phyloP scores from a whole-genome alignment of 2,797 vertebrate species.

The Parotocinclus haroldoi region DNA sequence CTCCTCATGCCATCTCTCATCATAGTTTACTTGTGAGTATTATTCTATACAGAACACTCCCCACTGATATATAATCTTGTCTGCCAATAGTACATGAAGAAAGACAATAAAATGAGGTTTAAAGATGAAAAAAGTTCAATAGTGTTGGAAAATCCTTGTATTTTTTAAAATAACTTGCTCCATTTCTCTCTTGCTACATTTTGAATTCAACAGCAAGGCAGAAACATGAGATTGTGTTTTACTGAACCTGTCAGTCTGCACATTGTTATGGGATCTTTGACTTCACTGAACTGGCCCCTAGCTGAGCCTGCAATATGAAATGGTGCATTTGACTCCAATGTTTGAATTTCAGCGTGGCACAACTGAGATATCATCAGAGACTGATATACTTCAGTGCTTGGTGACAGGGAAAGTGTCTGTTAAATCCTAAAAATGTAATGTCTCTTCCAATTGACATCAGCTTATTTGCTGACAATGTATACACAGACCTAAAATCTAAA shows the following conservation, averaged over 20 bases:
- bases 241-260: constrained; percentile 49
- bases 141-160: constrained; percentile 21
- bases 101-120: constrained; percentile 51
- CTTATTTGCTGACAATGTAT: constrained; percentile 42
- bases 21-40: constrained; percentile 59
- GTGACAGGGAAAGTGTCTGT: constrained; percentile 4
- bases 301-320: constrained; percentile 27
- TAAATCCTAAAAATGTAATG: not conserved
- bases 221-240: constrained; percentile 49
- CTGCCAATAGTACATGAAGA: constrained; percentile 64
- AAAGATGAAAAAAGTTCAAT: constrained; percentile 30
- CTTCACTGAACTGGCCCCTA: constrained; percentile 26
- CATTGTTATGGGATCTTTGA: constrained; percentile 47
- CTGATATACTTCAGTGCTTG: not conserved
- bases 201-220: constrained; percentile 40
- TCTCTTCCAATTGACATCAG: constrained; percentile 10
- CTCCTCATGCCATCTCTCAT: constrained; percentile 70
- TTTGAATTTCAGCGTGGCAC: constrained; percentile 22
- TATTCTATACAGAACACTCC: constrained; percentile 68
- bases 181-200: constrained; percentile 19
- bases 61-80: constrained; percentile 65
- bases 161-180: too few species aligned
- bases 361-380: constrained; percentile 8
- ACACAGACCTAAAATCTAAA: too few species aligned
- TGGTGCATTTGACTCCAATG: constrained; percentile 20